Percentiles rank a stretch among this genome's conserved stretches.
These are phyloP conservation scores for Acleris sparsana DNA, from an alignment of 2,888 invertebrate species.

Conservation along the genomic window DNA sequence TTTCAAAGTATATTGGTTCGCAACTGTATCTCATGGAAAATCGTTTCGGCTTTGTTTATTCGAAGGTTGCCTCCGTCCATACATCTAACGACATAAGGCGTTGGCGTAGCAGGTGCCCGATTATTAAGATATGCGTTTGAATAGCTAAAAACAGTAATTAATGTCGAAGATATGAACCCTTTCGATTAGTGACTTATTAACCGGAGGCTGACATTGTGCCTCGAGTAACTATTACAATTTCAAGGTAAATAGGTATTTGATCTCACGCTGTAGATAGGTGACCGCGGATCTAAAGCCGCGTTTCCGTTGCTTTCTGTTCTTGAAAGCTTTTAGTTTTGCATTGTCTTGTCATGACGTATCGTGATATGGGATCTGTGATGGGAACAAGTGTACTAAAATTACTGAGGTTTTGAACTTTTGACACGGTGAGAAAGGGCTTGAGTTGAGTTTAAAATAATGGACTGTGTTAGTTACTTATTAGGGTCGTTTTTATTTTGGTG, in stretches of 20 bases:
- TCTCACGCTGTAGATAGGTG: constrained; percentile 61
- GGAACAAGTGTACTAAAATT: not conserved
- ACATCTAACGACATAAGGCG: constrained; percentile 28
- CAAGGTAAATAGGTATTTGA: constrained; percentile 67
- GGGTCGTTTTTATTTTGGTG: too few relatives aligned
- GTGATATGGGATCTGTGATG: not conserved
- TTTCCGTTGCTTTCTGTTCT: constrained; percentile 48
- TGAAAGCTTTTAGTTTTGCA: not conserved
- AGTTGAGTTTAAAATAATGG: not conserved
- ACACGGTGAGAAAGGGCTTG: not conserved
- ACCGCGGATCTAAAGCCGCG: constrained; percentile 53
- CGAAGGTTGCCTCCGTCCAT: constrained; percentile 46
- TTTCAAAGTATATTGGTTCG: constrained; percentile 37
- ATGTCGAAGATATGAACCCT: constrained; percentile 42
- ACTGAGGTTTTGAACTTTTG: too few relatives aligned
- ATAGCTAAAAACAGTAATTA: constrained; percentile 53
- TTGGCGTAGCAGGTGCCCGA: constrained; percentile 44
- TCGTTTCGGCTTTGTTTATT: constrained; percentile 50
- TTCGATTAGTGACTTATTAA: constrained; percentile 39
- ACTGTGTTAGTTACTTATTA: too few relatives aligned
- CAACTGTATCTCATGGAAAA: constrained; percentile 42
- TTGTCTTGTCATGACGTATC: not conserved
- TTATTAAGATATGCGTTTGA: constrained; percentile 39
- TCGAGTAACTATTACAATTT: constrained; percentile 47
- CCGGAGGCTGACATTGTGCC: constrained; percentile 43